Conservation (phyloP, 2,113 vertebrate species). For the Callipepla californica region DNA sequence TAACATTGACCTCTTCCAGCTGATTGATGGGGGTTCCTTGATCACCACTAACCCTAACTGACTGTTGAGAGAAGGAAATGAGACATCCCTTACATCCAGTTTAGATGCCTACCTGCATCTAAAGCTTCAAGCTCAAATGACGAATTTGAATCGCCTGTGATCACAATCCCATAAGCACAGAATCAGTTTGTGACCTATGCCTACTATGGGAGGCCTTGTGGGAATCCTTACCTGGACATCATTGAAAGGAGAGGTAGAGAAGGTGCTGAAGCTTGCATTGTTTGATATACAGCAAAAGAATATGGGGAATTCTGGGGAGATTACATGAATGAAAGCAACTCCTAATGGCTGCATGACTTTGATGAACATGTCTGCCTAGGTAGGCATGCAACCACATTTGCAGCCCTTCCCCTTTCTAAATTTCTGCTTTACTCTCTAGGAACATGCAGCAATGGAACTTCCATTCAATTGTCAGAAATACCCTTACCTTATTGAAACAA, state of each 20-base stretch:
- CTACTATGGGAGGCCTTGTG: neutral
- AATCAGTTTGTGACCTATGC: neutral
- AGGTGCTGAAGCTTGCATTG: neutral
- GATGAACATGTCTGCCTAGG: neutral
- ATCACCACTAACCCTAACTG: neutral
- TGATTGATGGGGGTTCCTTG: neutral
- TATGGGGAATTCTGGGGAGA: neutral
- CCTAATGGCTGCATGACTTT: neutral
- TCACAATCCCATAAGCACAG: neutral
- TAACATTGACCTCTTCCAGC: neutral
- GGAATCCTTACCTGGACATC: neutral
- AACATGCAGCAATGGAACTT: neutral
- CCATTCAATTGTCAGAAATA: neutral
- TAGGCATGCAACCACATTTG: neutral
- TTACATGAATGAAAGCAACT: neutral
- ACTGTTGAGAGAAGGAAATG: neutral
- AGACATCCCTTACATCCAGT: neutral
- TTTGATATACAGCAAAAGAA: neutral
- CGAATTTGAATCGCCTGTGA: neutral
- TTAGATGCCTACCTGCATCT: neutral
- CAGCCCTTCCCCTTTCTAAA: neutral
- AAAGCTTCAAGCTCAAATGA: neutral
- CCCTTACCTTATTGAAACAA: conserved; percentile 58
- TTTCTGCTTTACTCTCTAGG: neutral
- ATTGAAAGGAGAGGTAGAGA: neutral